phyloP scores from a whole-genome alignment of 2,797 vertebrate species.

The Gambusia yucatana region DNA sequence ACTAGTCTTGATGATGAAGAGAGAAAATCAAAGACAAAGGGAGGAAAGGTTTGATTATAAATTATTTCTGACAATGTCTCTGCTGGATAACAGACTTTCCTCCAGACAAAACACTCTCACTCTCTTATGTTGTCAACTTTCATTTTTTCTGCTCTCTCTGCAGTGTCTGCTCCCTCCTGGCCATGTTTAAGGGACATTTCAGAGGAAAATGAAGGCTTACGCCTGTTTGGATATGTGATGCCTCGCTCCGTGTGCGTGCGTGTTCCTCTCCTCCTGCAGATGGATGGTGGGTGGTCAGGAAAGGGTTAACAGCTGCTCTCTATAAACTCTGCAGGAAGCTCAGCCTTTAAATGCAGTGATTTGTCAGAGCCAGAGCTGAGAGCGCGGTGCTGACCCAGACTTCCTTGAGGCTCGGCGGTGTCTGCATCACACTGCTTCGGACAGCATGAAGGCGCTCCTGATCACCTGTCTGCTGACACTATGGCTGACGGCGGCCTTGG shows the following conservation, averaged over 20 bases:
- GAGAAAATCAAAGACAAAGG: conserved; percentile 30
- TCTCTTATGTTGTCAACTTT: conserved; percentile 59
- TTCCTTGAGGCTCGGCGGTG: conserved; percentile 37
- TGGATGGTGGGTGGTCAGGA: conserved; percentile 72
- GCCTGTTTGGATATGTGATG: conserved; percentile 14
- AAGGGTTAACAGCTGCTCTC: conserved; percentile 88
- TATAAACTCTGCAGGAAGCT: conserved; percentile 85
- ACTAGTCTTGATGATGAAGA: conserved; percentile 4
- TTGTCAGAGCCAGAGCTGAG: conserved; percentile 75
- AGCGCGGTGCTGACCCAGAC: conserved; percentile 59
- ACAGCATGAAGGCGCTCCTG: conserved; percentile 77
- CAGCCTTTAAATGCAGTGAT: conserved; percentile 91
- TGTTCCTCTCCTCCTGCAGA: conserved; percentile 13
- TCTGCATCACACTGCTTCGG: conserved; percentile 73
- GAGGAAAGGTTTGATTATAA: conserved; percentile 45
- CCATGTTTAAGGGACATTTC: conserved; percentile 41
- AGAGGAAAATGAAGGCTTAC: conserved; percentile 30
- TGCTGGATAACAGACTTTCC: conserved; percentile 54
- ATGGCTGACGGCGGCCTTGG: conserved; percentile 80
- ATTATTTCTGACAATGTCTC: conserved; percentile 44
- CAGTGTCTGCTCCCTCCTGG: conserved; percentile 38
- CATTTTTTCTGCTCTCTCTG: conserved; percentile 51
- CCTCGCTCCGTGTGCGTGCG: not conserved
- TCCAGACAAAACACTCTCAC: conserved; percentile 60
- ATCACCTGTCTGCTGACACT: conserved; percentile 80